Percentiles rank a stretch among this genome's conserved stretches.
These are phyloP conservation scores for Ophion ellenae DNA, from an alignment of 2,888 invertebrate species.

Conservation along the genomic window DNA sequence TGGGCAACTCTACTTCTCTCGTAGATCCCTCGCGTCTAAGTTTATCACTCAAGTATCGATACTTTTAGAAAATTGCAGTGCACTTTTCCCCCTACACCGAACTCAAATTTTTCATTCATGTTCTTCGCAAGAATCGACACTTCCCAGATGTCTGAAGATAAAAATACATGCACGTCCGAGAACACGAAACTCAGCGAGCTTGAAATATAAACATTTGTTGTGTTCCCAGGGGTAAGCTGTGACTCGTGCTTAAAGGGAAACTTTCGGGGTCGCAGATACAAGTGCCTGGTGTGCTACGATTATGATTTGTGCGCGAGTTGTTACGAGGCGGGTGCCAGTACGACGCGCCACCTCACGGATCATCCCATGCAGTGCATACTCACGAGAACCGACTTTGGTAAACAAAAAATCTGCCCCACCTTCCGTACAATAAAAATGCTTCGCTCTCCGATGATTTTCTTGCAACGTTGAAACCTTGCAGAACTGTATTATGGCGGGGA, in stretches of 20 bases:
- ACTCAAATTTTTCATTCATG: neutral
- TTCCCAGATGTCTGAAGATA: neutral
- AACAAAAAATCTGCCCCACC: conserved; percentile 66
- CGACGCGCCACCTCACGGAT: conserved; percentile 96
- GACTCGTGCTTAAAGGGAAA: conserved; percentile 99
- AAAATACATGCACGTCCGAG: neutral
- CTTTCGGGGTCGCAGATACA: conserved; percentile 98
- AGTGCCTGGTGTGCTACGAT: conserved; percentile 99
- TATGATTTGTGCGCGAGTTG: conserved; percentile 99
- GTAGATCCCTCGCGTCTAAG: neutral
- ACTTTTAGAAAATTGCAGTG: neutral
- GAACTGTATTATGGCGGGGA: conserved; percentile 98
- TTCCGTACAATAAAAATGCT: conserved; percentile 3
- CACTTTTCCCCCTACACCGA: neutral
- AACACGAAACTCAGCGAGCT: no score
- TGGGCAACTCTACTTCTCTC: neutral
- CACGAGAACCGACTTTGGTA: conserved; percentile 97
- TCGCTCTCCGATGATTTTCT: neutral
- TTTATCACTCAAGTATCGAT: neutral
- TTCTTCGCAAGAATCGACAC: neutral
- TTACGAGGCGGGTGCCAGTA: conserved; percentile 96
- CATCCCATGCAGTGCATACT: conserved; percentile 99
- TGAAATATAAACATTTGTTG: neutral
- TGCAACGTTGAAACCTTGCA: conserved; percentile 78
- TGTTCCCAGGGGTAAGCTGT: conserved; percentile 97